A percentile compares a stretch with the other conserved stretches of the same genome.
Evolutionary conservation across 64 coral and sea anemone genomes (phyloP).

Genomic region (Actinia tenebrosa): DNA sequence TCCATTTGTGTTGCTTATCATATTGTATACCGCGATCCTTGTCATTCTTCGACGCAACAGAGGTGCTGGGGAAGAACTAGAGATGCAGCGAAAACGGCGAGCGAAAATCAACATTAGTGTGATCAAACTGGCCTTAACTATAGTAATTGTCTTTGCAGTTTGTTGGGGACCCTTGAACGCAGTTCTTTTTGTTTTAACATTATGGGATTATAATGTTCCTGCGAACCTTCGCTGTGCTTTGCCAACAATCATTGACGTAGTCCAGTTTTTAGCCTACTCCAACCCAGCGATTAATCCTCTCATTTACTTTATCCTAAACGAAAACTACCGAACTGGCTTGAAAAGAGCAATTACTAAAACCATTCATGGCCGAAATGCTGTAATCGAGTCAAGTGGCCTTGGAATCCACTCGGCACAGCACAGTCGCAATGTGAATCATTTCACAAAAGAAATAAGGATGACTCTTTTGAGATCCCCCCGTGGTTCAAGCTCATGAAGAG

Average conservation of each 20-base stretch:
- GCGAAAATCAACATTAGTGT: constrained; percentile 5
- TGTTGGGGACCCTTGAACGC: constrained; percentile 22
- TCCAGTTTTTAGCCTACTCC: neutral
- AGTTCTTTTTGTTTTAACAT: neutral
- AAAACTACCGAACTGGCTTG: constrained; percentile 24
- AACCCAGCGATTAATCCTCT: constrained; percentile 14
- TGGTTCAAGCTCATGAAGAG: neutral
- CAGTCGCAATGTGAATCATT: neutral
- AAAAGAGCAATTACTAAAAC: neutral
- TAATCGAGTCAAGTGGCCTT: neutral
- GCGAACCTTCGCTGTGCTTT: neutral
- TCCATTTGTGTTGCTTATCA: constrained; percentile 1
- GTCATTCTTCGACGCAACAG: constrained; percentile 10
- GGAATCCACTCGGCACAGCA: neutral
- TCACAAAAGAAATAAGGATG: neutral
- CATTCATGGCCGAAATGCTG: neutral
- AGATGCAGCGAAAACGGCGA: neutral
- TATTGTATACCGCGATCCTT: constrained; percentile 1
- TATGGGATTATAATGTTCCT: constrained; percentile 11
- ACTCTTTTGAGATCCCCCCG: neutral
- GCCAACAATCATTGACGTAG: neutral
- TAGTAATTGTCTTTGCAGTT: constrained; percentile 19
- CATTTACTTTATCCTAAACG: neutral
- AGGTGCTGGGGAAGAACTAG: constrained; percentile 17
- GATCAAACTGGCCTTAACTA: constrained; percentile 23